A percentile compares a stretch with the other conserved stretches of the same genome.
Conservation (phyloP, 1,140 invertebrate genomes). For the Zophobas atratus region DNA sequence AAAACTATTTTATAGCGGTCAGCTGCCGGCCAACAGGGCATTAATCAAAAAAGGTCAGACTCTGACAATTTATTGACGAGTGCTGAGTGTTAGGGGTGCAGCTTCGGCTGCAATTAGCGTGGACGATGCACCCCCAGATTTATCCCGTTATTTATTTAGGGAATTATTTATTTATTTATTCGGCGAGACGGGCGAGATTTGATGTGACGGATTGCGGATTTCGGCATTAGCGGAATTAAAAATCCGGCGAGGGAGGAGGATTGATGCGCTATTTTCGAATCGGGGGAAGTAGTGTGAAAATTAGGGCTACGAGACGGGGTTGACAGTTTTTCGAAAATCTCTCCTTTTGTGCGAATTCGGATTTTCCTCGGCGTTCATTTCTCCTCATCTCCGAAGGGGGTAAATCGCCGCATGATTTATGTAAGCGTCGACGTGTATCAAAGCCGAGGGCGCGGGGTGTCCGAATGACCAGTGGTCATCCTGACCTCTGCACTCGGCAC, state of each 20-base stretch:
- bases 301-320: not conserved
- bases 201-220: not conserved
- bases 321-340: not conserved
- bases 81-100: not conserved
- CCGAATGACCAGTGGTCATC: slow-evolving; percentile 45
- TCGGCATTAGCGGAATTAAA: slow-evolving; percentile 10
- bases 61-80: slow-evolving; percentile 58
- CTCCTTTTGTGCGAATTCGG: not conserved
- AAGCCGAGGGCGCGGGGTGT: slow-evolving; percentile 26
- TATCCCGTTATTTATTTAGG: too few relatives aligned
- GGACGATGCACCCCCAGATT: too few relatives aligned
- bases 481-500: slow-evolving; percentile 49
- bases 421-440: slow-evolving; percentile 23
- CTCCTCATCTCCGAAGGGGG: too few relatives aligned
- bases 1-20: slow-evolving; percentile 58
- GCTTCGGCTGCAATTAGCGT: too few relatives aligned
- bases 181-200: too few relatives aligned
- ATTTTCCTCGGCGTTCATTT: too few relatives aligned
- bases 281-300: not conserved
- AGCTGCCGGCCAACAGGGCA: slow-evolving; percentile 55
- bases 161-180: too few relatives aligned
- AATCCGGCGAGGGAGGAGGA: not conserved
- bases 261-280: not conserved
- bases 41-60: slow-evolving; percentile 58
- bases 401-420: slow-evolving; percentile 35